Conservation (phyloP, 2,797 vertebrate species). For the Macrochelys suwanniensis region DNA sequence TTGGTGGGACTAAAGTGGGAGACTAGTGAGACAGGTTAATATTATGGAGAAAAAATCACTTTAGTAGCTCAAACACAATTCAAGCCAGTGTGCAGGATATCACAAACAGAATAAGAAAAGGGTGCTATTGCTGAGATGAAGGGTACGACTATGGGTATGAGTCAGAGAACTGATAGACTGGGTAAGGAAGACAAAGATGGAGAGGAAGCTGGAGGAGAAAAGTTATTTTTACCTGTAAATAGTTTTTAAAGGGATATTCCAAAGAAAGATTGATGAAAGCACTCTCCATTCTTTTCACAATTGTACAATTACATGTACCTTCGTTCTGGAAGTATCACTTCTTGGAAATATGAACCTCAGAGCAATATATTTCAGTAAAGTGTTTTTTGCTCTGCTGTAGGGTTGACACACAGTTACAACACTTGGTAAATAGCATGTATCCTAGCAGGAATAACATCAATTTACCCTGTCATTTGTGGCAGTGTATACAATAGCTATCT, state of each 20-base stretch:
- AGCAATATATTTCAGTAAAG: background rate
- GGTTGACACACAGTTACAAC: background rate
- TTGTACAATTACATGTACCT: background rate
- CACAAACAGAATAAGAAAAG: background rate
- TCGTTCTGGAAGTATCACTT: background rate
- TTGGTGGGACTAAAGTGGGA: background rate
- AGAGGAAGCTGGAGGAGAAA: background rate
- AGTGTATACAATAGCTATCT: background rate
- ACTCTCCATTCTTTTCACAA: background rate
- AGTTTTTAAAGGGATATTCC: background rate
- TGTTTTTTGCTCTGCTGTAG: background rate
- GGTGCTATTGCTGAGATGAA: background rate
- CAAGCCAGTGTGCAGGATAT: background rate
- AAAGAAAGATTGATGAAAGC: background rate
- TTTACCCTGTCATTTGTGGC: background rate
- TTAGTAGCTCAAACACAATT: background rate
- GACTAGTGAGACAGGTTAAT: background rate
- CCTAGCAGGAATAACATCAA: background rate
- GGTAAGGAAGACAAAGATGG: background rate
- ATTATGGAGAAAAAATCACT: background rate
- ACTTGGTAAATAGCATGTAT: background rate
- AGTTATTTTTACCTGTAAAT: background rate
- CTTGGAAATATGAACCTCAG: background rate
- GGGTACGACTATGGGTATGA: background rate
- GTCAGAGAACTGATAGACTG: background rate